phyloP scores from a whole-genome alignment of 1,140 invertebrate species.

The Pseudomyrmex gracilis region DNA sequence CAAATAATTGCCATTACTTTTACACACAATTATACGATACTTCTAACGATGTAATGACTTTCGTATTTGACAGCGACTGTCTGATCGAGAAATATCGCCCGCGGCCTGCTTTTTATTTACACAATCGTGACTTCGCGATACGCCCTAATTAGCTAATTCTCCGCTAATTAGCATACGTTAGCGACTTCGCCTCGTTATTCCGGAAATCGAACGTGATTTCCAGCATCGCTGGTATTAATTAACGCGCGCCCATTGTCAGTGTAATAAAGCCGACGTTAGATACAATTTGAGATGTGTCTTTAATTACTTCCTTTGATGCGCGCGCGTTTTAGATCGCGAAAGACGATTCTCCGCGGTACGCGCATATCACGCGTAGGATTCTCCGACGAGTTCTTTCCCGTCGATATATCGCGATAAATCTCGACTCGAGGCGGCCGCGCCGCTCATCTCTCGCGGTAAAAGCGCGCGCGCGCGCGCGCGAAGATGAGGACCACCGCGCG shows the following conservation, averaged over 20 bases:
- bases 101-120: not conserved
- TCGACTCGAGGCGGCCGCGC: constrained; percentile 14
- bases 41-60: not conserved
- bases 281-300: not conserved
- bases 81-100: not conserved
- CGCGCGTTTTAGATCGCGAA: not conserved
- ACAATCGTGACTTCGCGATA: constrained; percentile 13
- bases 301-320: constrained; percentile 18
- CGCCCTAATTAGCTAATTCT: constrained; percentile 41
- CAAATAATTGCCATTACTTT: too few species aligned
- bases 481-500: constrained; percentile 67
- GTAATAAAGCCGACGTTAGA: constrained; percentile 26
- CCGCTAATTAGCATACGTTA: constrained; percentile 15
- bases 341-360: not conserved
- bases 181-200: constrained; percentile 5
- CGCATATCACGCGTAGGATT: not conserved
- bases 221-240: constrained; percentile 39
- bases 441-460: constrained; percentile 53
- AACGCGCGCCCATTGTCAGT: constrained; percentile 32
- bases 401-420: constrained; percentile 59
- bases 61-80: not conserved
- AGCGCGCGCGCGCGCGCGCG: constrained; percentile 40
- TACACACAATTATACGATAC: not conserved
- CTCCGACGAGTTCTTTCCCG: not conserved
- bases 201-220: constrained; percentile 16